phyloP scores from a whole-genome alignment of 1,140 invertebrate genomes.

The Dysdera silvatica region DNA sequence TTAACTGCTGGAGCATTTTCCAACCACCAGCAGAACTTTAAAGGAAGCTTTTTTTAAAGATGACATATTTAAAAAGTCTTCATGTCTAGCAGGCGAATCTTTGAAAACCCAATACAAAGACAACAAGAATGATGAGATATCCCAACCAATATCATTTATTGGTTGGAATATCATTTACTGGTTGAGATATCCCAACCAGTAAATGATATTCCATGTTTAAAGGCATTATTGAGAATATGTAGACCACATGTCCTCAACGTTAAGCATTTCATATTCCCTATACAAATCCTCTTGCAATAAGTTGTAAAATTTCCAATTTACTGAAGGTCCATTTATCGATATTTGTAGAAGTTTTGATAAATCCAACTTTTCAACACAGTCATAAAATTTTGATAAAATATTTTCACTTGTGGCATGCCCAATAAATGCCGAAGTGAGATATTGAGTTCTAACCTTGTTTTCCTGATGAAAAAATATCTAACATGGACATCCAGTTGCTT shows the following conservation, averaged over 20 bases:
- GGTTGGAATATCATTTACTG: no score
- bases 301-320: slow-evolving; percentile 35
- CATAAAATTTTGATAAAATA: background rate
- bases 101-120: slow-evolving; percentile 12
- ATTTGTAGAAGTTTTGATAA: slow-evolving; percentile 12
- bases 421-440: slow-evolving; percentile 1
- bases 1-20: slow-evolving; percentile 11
- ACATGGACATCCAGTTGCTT: no score
- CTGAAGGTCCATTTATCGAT: slow-evolving; percentile 34
- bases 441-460: no score
- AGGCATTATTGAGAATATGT: slow-evolving; percentile 2
- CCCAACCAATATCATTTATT: background rate
- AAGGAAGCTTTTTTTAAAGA: background rate
- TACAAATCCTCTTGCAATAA: slow-evolving; percentile 22
- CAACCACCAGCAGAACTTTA: slow-evolving; percentile 23
- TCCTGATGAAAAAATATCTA: no score
- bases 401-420: background rate
- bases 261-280: slow-evolving; percentile 17
- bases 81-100: slow-evolving; percentile 7
- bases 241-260: slow-evolving; percentile 20
- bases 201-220: background rate
- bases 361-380: background rate
- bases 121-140: background rate
- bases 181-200: slow-evolving; percentile 1
- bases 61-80: slow-evolving; percentile 5